A percentile compares a stretch with the other conserved stretches of the same genome.
Evolutionary conservation across 2,888 invertebrate species (phyloP).

Genomic region (Trilocha varians): DNA sequence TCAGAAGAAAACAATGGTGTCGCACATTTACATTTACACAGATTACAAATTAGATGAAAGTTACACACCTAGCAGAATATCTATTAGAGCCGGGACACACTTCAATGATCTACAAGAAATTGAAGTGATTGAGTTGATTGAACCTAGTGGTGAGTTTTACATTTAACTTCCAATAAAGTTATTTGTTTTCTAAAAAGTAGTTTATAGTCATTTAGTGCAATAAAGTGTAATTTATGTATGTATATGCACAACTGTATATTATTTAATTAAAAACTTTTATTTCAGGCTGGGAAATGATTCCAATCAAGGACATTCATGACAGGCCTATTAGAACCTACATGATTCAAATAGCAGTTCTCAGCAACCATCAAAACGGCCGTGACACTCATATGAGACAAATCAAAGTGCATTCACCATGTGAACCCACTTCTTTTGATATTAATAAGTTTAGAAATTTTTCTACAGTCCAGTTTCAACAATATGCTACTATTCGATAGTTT

Average conservation of each 20-base stretch:
- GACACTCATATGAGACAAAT: slow-evolving; percentile 99
- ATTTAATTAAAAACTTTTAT: slow-evolving; percentile 9
- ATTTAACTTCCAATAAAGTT: too few relatives aligned
- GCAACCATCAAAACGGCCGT: slow-evolving; percentile 98
- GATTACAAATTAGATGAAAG: slow-evolving; percentile 99
- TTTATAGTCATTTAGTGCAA: too few relatives aligned
- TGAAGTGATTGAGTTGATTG: slow-evolving; percentile 92
- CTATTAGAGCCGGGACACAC: slow-evolving; percentile 94
- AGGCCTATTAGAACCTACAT: slow-evolving; percentile 95
- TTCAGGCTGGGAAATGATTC: slow-evolving; percentile 94
- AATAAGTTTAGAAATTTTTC: slow-evolving; percentile 85
- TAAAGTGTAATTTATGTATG: too few relatives aligned
- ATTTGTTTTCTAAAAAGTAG: too few relatives aligned
- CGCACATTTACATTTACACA: slow-evolving; percentile 96
- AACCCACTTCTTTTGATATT: slow-evolving; percentile 76
- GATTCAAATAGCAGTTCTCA: slow-evolving; percentile 96
- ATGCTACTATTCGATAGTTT: slow-evolving; percentile 82
- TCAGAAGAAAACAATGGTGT: slow-evolving; percentile 93
- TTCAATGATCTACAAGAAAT: slow-evolving; percentile 97
- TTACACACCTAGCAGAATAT: slow-evolving; percentile 96
- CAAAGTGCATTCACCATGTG: slow-evolving; percentile 92
- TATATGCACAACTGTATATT: too few relatives aligned
- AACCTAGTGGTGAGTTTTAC: slow-evolving; percentile 87
- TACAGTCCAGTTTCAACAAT: slow-evolving; percentile 86
- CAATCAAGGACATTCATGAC: slow-evolving; percentile 89